phyloP scores from a whole-genome alignment of 2,113 vertebrate genomes.

The Oreamnos americanus region DNA sequence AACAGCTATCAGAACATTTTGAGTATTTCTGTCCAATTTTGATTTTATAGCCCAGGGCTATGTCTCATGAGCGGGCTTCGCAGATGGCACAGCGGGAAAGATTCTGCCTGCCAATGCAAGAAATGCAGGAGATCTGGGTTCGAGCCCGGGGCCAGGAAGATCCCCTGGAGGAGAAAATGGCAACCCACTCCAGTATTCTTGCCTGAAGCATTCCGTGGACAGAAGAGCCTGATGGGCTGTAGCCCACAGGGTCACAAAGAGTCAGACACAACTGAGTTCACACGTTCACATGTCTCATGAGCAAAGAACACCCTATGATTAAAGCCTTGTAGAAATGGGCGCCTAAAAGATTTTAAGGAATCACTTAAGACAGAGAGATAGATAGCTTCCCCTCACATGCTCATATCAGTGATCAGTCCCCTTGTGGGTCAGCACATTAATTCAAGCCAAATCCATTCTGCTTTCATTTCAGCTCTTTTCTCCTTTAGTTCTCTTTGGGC shows the following conservation, averaged over 20 bases:
- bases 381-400: background rate
- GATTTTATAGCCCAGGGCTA: background rate
- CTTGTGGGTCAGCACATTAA: background rate
- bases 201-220: background rate
- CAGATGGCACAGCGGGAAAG: background rate
- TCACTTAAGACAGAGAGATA: background rate
- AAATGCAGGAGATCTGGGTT: background rate
- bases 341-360: background rate
- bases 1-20: background rate
- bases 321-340: background rate
- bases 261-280: background rate
- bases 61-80: fast-evolving
- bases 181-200: background rate
- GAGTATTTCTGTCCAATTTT: background rate
- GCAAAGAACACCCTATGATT: background rate
- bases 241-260: background rate
- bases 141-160: background rate
- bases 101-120: background rate
- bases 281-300: background rate
- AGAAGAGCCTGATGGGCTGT: background rate
- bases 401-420: background rate
- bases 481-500: background rate
- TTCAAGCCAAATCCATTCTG: background rate
- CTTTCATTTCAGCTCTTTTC: background rate
- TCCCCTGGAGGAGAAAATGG: background rate